These are phyloP conservation scores for Microcebus jonahi DNA, from an alignment of 2,113 vertebrate species.

Conservation along the genomic window DNA sequence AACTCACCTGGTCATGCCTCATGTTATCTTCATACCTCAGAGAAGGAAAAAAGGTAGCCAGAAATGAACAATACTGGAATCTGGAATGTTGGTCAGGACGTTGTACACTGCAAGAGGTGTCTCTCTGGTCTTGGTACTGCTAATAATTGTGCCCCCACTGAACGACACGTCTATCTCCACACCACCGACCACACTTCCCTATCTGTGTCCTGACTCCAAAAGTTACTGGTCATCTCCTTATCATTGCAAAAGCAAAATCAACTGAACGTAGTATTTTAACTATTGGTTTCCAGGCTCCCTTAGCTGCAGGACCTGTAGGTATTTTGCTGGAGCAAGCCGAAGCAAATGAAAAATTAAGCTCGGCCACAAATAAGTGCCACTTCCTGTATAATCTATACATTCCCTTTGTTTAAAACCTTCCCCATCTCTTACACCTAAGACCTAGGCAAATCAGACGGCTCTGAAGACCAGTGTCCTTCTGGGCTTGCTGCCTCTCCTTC, in stretches of 20 bases:
- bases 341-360: background rate
- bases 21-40: background rate
- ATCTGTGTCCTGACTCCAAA: background rate
- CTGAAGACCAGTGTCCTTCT: background rate
- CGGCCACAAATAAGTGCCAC: background rate
- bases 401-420: background rate
- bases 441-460: background rate
- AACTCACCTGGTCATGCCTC: background rate
- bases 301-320: background rate
- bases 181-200: background rate
- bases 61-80: background rate
- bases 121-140: background rate
- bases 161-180: background rate
- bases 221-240: background rate
- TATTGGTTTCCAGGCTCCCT: background rate
- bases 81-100: background rate
- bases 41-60: background rate
- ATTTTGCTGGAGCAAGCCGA: background rate
- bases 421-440: background rate
- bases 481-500: background rate
- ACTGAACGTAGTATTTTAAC: background rate
- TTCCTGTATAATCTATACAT: background rate
- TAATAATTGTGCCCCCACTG: background rate
- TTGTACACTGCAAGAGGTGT: accelerated
- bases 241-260: background rate